Percentiles rank a stretch among this genome's conserved stretches.
Evolutionary conservation across 2,797 vertebrate genomes (phyloP).

Genomic region (Pseudochirops corinnae): DNA sequence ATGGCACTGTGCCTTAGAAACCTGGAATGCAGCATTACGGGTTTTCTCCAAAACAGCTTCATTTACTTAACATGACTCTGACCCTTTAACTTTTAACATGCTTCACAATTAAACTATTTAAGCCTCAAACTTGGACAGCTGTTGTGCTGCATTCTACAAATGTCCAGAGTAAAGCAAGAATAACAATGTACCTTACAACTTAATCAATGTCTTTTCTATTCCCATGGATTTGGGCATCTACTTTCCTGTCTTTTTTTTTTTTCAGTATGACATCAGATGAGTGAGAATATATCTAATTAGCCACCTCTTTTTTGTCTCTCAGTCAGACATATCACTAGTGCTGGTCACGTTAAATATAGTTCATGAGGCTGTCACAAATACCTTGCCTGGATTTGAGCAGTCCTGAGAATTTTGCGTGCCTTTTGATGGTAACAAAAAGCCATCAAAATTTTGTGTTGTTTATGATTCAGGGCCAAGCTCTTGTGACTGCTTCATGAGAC

Average conservation of each 20-base stretch:
- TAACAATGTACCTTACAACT: conserved; percentile 55
- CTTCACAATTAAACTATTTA: conserved; percentile 77
- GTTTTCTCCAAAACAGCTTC: conserved; percentile 80
- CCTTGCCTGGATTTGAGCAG: conserved; percentile 45
- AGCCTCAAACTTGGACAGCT: conserved; percentile 61
- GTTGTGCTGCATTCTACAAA: conserved; percentile 50
- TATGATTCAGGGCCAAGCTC: conserved; percentile 51
- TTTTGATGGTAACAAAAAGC: conserved; percentile 36
- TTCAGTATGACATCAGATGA: conserved; percentile 21
- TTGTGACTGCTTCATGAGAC: conserved; percentile 26
- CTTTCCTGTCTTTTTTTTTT: conserved; percentile 11
- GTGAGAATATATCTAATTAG: conserved; percentile 52
- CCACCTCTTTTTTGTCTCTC: conserved; percentile 8
- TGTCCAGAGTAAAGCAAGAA: conserved; percentile 67
- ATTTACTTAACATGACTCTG: conserved; percentile 79
- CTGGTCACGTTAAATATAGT: conserved; percentile 56
- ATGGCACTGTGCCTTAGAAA: conserved; percentile 70
- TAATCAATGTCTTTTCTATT: conserved; percentile 46
- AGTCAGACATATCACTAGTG: conserved; percentile 55
- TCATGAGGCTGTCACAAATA: conserved; percentile 55
- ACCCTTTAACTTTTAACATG: conserved; percentile 74
- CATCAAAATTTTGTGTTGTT: conserved; percentile 37
- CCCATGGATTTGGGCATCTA: conserved; percentile 44
- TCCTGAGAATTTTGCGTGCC: conserved; percentile 39
- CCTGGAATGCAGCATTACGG: conserved; percentile 76